phyloP scores from a whole-genome alignment of 2,113 vertebrate species.

The Craseonycteris thonglongyai region DNA sequence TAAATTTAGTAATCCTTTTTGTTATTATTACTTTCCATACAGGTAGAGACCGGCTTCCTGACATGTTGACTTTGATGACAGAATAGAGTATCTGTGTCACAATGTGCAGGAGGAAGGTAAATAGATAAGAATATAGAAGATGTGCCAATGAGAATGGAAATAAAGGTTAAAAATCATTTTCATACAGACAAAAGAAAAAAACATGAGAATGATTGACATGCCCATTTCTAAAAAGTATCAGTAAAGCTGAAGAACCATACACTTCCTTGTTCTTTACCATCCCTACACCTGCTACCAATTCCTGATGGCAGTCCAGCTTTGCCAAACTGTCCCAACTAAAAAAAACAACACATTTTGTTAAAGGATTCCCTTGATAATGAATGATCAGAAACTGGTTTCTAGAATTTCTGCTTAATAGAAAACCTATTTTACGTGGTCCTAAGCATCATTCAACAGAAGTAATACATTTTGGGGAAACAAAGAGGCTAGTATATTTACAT shows the following conservation, averaged over 20 bases:
- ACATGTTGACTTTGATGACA: background rate
- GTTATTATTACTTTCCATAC: background rate
- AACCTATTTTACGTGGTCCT: background rate
- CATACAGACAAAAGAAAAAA: background rate
- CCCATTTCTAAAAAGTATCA: background rate
- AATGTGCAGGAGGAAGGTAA: background rate
- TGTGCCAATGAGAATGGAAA: background rate
- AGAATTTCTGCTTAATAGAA: background rate
- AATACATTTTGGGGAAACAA: background rate
- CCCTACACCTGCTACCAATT: background rate
- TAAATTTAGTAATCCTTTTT: background rate
- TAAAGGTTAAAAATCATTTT: background rate
- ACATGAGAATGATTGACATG: background rate
- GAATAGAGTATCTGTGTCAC: background rate
- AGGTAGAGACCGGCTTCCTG: background rate
- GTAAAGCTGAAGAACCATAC: background rate
- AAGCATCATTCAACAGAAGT: background rate
- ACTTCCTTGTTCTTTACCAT: background rate
- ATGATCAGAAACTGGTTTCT: background rate
- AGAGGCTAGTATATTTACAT: background rate
- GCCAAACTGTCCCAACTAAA: background rate
- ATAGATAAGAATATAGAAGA: background rate
- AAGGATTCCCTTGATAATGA: background rate
- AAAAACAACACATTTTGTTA: background rate
- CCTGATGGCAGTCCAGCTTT: background rate